phyloP scores from a whole-genome alignment of 2,888 invertebrate species.

The Pinctada fucata region DNA sequence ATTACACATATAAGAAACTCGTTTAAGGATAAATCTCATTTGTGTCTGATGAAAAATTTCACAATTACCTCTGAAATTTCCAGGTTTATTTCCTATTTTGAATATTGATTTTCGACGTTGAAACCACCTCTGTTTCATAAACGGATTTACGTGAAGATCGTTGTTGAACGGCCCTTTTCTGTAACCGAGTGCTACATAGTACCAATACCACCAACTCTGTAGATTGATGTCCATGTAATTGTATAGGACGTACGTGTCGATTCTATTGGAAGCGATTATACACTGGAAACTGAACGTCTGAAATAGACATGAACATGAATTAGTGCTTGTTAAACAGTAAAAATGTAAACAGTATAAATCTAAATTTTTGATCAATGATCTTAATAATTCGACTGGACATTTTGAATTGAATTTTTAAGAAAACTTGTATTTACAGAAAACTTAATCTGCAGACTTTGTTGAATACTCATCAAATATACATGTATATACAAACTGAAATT shows the following conservation, averaged over 20 bases:
- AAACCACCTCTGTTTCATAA: not conserved
- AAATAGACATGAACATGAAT: not conserved
- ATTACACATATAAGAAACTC: too few species aligned
- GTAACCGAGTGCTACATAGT: not conserved
- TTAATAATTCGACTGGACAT: too few species aligned
- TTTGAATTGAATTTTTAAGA: too few species aligned
- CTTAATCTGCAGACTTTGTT: too few species aligned
- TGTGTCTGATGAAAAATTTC: too few species aligned
- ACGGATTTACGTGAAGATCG: not conserved
- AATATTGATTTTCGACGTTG: not conserved
- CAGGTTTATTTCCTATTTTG: not conserved
- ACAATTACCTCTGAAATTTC: not conserved
- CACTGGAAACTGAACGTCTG: not conserved
- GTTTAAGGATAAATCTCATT: too few species aligned
- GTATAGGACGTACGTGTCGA: not conserved
- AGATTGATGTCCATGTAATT: not conserved
- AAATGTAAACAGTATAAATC: too few species aligned
- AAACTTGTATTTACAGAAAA: too few species aligned
- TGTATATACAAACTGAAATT: too few species aligned
- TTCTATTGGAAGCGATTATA: not conserved
- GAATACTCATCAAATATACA: too few species aligned
- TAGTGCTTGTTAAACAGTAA: too few species aligned
- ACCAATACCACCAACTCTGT: not conserved
- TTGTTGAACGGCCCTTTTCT: not conserved
- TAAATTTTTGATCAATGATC: too few species aligned